Conservation (phyloP, 2,113 vertebrate species). For the Lepisosteus osseus region DNA sequence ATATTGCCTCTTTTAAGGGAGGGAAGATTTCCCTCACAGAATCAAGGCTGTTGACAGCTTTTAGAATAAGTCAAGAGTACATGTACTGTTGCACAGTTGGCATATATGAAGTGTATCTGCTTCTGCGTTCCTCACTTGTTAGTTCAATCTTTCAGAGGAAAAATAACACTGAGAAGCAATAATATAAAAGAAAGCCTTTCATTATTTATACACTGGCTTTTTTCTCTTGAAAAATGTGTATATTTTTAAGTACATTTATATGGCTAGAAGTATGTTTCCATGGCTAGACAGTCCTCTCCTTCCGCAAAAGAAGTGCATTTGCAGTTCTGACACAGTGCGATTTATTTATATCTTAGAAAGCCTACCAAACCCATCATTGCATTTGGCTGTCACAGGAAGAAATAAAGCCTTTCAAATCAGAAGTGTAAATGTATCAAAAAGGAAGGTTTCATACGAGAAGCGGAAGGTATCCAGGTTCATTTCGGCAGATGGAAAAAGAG, state of each 20-base stretch:
- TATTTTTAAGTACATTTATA: background rate
- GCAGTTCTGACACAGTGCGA: conserved; percentile 46
- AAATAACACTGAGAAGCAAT: no score
- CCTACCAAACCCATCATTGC: conserved; percentile 46
- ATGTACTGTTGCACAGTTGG: no score
- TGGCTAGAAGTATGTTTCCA: background rate
- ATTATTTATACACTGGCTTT: no score
- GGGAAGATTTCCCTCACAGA: no score
- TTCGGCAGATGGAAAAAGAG: conserved; percentile 53
- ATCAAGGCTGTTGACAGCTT: no score
- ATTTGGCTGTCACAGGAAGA: conserved; percentile 48
- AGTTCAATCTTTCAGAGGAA: no score
- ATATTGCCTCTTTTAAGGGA: no score
- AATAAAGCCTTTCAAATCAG: conserved; percentile 48
- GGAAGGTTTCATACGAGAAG: conserved; percentile 51
- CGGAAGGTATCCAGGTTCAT: conserved; percentile 47
- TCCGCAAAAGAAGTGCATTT: conserved; percentile 53
- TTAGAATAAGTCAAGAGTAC: no score
- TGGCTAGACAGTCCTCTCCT: background rate
- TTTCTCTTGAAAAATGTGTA: background rate
- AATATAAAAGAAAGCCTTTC: no score
- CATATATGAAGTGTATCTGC: no score
- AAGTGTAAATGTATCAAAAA: conserved; percentile 73
- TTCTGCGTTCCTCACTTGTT: no score
- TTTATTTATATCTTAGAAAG: conserved; percentile 62